Evolutionary conservation across 2,888 invertebrate species (phyloP).

Genomic region (Ophion ellenae): DNA sequence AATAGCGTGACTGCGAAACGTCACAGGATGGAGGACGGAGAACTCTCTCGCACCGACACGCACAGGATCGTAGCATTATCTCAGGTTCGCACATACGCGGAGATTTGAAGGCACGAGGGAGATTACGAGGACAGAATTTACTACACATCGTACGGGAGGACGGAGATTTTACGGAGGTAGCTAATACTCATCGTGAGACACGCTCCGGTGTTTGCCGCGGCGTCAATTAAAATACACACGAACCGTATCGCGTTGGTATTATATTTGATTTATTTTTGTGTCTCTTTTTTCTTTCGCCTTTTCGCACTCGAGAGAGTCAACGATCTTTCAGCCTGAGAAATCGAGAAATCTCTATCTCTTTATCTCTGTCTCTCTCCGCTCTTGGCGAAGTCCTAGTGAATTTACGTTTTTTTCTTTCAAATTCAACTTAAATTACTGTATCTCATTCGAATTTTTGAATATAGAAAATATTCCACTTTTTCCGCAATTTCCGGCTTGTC

Average conservation of each 20-base stretch:
- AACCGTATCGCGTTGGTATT: slow-evolving; percentile 62
- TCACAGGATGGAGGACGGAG: slow-evolving; percentile 27
- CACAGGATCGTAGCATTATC: slow-evolving; percentile 61
- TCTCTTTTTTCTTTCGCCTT: slow-evolving; percentile 32
- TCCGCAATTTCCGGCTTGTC: not conserved
- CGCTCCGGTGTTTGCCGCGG: slow-evolving; percentile 33
- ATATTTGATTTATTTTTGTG: slow-evolving; percentile 55
- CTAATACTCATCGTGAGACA: slow-evolving; percentile 39
- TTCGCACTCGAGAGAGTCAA: slow-evolving; percentile 54
- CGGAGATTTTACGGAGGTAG: slow-evolving; percentile 34
- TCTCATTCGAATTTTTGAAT: not conserved
- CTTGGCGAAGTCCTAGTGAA: not conserved
- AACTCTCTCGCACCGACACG: slow-evolving; percentile 45
- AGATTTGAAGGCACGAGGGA: slow-evolving; percentile 7
- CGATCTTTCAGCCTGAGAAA: slow-evolving; percentile 59
- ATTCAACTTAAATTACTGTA: not conserved
- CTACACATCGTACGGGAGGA: slow-evolving; percentile 17
- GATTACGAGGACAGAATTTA: slow-evolving; percentile 28
- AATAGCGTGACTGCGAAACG: slow-evolving; percentile 45
- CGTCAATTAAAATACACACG: slow-evolving; percentile 68
- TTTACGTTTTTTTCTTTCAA: not conserved
- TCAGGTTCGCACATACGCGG: slow-evolving; percentile 51
- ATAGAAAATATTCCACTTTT: not conserved
- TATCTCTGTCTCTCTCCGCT: no score
- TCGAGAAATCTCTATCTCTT: not conserved